Evolutionary conservation across 2,888 invertebrate species (phyloP).

Genomic region (Cantharis rufa): DNA sequence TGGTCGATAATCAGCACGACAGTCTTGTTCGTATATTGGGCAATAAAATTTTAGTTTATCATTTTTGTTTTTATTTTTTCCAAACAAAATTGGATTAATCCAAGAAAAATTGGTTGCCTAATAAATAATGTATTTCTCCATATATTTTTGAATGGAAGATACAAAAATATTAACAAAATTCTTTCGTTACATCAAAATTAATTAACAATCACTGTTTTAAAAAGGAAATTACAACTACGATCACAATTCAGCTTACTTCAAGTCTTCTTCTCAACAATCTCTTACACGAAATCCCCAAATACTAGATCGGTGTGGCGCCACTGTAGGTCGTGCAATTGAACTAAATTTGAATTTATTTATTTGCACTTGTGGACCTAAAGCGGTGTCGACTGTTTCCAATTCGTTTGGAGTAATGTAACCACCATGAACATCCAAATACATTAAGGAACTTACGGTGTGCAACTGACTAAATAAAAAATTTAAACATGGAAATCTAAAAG

Average conservation of each 20-base stretch:
- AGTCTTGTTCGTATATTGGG: no score
- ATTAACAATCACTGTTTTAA: neutral
- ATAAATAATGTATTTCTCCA: neutral
- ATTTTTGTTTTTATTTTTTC: no score
- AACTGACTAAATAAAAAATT: slow-evolving; percentile 47
- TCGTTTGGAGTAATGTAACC: slow-evolving; percentile 69
- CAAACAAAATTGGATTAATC: no score
- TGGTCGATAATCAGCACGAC: no score
- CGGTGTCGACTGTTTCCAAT: slow-evolving; percentile 59
- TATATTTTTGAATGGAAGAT: neutral
- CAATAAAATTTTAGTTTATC: no score
- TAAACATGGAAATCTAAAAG: neutral
- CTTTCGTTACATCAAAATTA: neutral
- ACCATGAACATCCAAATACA: slow-evolving; percentile 82
- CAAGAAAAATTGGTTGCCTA: no score
- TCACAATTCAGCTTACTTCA: neutral
- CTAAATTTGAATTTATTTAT: slow-evolving; percentile 80
- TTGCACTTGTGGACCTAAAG: slow-evolving; percentile 62
- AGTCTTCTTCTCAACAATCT: slow-evolving; percentile 59
- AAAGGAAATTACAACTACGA: neutral
- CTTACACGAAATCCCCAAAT: slow-evolving; percentile 88
- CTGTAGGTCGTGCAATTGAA: slow-evolving; percentile 87
- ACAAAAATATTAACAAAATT: no score
- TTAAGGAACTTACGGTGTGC: slow-evolving; percentile 65
- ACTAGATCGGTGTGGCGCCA: slow-evolving; percentile 82